Evolutionary conservation across 1,140 invertebrate genomes (phyloP).

Genomic region (Atta texana): DNA sequence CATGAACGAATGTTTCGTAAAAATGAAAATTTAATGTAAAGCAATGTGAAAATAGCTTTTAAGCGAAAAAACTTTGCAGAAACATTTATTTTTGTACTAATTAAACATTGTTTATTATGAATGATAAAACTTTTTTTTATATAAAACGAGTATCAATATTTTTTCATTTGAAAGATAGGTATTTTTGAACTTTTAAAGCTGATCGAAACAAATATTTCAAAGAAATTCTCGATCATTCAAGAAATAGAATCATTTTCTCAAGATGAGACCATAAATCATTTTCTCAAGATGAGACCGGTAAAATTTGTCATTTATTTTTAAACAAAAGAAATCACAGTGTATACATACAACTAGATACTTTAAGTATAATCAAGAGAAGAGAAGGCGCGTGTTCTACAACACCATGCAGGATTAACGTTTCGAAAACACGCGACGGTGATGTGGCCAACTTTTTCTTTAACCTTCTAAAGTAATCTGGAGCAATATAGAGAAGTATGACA

Average conservation of each 20-base stretch:
- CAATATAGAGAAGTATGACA: slow-evolving; percentile 11
- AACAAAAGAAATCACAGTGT: background rate
- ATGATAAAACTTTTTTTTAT: background rate
- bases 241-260: background rate
- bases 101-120: background rate
- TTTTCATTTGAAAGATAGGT: background rate
- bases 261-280: background rate
- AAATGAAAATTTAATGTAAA: slow-evolving; percentile 13
- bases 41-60: background rate
- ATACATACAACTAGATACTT: background rate
- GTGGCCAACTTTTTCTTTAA: slow-evolving; percentile 29
- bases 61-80: background rate
- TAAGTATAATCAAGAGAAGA: slow-evolving; percentile 16
- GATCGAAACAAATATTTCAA: background rate
- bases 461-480: slow-evolving; percentile 17
- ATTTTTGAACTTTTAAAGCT: background rate
- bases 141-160: background rate
- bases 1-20: background rate
- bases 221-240: background rate
- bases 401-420: slow-evolving; percentile 4
- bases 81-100: background rate
- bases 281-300: background rate
- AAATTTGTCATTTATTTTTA: background rate
- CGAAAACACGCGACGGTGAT: background rate
- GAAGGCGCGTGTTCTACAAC: background rate